Conservation (phyloP, 2,113 vertebrate species). For the Lagenorhynchus albirostris region DNA sequence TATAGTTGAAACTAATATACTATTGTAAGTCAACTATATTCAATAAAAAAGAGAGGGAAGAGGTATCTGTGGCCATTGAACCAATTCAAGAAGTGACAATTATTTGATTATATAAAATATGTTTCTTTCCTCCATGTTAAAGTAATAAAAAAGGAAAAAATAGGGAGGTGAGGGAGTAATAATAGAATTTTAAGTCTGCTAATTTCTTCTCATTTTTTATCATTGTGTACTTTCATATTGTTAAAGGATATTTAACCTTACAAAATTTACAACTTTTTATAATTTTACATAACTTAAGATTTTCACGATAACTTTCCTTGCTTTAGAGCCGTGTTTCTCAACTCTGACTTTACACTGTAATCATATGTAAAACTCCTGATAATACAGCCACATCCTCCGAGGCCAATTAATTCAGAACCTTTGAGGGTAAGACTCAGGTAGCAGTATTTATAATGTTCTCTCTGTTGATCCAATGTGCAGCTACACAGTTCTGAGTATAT, state of each 20-base stretch:
- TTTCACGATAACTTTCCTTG: background rate
- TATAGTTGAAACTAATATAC: background rate
- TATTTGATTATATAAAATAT: background rate
- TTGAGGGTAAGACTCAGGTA: fast-evolving
- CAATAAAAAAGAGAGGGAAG: background rate
- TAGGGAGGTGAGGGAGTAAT: background rate
- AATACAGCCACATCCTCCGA: background rate
- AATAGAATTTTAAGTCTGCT: background rate
- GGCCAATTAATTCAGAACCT: background rate
- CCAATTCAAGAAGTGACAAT: background rate
- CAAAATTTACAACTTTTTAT: background rate
- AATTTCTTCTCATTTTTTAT: background rate
- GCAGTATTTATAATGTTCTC: background rate
- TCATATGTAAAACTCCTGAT: background rate
- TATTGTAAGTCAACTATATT: background rate
- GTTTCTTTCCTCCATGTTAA: background rate
- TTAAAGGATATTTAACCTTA: background rate
- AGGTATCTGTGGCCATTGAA: background rate
- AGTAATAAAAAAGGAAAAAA: background rate
- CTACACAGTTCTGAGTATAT: background rate
- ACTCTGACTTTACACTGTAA: background rate
- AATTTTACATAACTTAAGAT: background rate
- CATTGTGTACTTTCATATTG: background rate
- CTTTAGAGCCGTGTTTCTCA: background rate
- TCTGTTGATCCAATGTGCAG: background rate